A percentile compares a stretch with the other conserved stretches of the same genome.
phyloP scores from a whole-genome alignment of 2,888 invertebrate species.

The Heteropelma amictum region DNA sequence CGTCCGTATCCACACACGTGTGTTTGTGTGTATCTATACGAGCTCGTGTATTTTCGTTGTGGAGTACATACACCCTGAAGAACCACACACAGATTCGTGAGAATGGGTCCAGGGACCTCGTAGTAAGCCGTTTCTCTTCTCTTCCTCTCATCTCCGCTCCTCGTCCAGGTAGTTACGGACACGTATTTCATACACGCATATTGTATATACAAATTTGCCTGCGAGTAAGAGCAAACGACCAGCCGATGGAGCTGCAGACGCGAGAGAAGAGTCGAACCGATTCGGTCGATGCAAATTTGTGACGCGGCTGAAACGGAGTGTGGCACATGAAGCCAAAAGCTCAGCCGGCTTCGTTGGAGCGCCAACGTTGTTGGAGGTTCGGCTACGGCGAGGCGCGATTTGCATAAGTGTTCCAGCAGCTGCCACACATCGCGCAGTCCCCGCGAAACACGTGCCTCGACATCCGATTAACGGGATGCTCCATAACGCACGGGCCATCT shows the following conservation, averaged over 20 bases:
- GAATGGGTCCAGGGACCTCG: slow-evolving; percentile 3
- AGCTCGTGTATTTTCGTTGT: slow-evolving; percentile 5
- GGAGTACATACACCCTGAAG: slow-evolving; percentile 7
- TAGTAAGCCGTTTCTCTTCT: slow-evolving; percentile 22
- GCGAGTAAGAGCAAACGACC: slow-evolving; percentile 17
- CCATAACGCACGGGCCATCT: slow-evolving; percentile 33
- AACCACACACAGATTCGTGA: slow-evolving; percentile 55
- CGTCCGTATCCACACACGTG: slow-evolving; percentile 45
- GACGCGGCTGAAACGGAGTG: slow-evolving; percentile 67
- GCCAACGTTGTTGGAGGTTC: slow-evolving; percentile 2
- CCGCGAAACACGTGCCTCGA: slow-evolving; percentile 73
- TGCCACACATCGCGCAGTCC: slow-evolving; percentile 66
- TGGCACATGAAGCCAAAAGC: slow-evolving; percentile 72
- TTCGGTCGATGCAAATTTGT: slow-evolving; percentile 74
- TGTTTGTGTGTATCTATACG: slow-evolving; percentile 6
- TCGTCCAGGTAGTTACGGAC: slow-evolving; percentile 29
- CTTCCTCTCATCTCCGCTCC: slow-evolving; percentile 40
- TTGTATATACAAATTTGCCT: not conserved
- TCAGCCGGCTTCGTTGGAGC: slow-evolving; percentile 62
- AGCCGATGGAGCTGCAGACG: slow-evolving; percentile 23
- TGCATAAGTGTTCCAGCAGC: slow-evolving; percentile 76
- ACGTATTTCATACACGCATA: too few relatives aligned
- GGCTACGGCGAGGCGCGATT: slow-evolving; percentile 66
- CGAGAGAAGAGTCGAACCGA: slow-evolving; percentile 55
- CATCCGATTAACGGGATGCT: slow-evolving; percentile 70